Base-by-base conservation (phyloP, 2,888 invertebrate genomes). In the Glaucopsyche alexis region DNA sequence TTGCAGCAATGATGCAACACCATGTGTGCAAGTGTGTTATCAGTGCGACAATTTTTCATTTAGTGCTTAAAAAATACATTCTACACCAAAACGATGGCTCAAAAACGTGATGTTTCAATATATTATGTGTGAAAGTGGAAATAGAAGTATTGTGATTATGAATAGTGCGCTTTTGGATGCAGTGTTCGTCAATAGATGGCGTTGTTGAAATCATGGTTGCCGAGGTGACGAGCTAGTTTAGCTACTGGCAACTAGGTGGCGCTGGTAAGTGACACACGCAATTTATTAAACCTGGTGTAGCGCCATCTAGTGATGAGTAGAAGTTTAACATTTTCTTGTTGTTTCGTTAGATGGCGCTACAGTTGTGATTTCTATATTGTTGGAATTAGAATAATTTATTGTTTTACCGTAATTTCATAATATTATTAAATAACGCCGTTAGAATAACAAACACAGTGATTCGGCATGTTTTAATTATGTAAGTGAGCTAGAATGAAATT, bases 181-280 rank as follows among this genome's bases (percentile, higher is more conserved):
- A 92, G 93, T 92, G 93, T 82, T 87, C 78, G 80, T 81, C 81
- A 77, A 83, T 83, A 91, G 91, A 89, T 90, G 88, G 87, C 89
- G 87, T 82, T 87, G 85, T 83, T 85, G 77, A 84, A 79, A 83
- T 85, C 83, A 80, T 87, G 84, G 87, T 81, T 84, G 79, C 73
- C 76, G 81, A 87, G 86, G 84, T 81, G 85, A 80, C 80, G 77
- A 79, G 76, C 77, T 82, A 78, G 80, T 88, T 84, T 78, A 19
- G 83, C 90, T 84, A 84, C 79, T 83, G 80, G 76, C 79, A 86
- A 79, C 83, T 83, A 90, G 92, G 79, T 87, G 84, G 85, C 87
- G 81, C 79, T 85, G 89, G 92, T 93, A 85, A 86, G 91, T 83
- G 29, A 65, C 69, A 13, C n/a, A 16, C 16, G 72, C 66, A 49